A percentile compares a stretch with the other conserved stretches of the same genome.
phyloP scores from a whole-genome alignment of 2,888 invertebrate species.

The Osmoderma eremita region DNA sequence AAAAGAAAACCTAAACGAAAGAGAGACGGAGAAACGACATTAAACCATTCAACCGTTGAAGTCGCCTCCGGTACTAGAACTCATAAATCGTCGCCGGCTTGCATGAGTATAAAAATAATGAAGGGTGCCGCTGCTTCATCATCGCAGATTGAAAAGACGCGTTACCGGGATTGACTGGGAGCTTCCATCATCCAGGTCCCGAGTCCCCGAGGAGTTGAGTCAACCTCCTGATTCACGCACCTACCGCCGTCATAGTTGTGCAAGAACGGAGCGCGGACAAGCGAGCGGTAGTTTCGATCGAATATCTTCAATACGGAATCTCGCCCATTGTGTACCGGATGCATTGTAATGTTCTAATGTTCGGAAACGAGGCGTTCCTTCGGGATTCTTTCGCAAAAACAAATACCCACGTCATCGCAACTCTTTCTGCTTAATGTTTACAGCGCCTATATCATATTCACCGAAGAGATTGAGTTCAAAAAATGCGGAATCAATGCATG shows the following conservation, averaged over 20 bases:
- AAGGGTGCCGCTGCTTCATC: conserved; percentile 58
- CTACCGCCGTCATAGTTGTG: conserved; percentile 48
- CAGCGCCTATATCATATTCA: too few species aligned
- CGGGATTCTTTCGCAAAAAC: conserved; percentile 19
- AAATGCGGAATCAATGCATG: too few species aligned
- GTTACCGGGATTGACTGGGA: conserved; percentile 62
- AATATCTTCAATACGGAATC: conserved; percentile 39
- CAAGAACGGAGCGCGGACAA: conserved; percentile 46
- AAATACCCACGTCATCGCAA: neutral
- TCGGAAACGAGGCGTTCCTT: conserved; percentile 29
- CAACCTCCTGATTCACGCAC: conserved; percentile 58
- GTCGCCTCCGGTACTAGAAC: conserved; percentile 41
- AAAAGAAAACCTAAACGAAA: conserved; percentile 17
- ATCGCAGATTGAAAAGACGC: conserved; percentile 63
- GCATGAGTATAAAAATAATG: conserved; percentile 55
- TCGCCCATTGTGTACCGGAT: conserved; percentile 36
- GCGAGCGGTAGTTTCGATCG: conserved; percentile 38
- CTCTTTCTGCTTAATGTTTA: too few species aligned
- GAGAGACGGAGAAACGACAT: conserved; percentile 5
- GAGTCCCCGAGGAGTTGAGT: conserved; percentile 59
- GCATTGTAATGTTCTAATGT: conserved; percentile 38
- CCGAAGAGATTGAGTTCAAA: too few species aligned
- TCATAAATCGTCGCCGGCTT: conserved; percentile 48
- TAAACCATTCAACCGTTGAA: conserved; percentile 31
- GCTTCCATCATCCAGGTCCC: conserved; percentile 62